Evolutionary conservation across 2,113 vertebrate species (phyloP).

Genomic region (Indicator indicator): DNA sequence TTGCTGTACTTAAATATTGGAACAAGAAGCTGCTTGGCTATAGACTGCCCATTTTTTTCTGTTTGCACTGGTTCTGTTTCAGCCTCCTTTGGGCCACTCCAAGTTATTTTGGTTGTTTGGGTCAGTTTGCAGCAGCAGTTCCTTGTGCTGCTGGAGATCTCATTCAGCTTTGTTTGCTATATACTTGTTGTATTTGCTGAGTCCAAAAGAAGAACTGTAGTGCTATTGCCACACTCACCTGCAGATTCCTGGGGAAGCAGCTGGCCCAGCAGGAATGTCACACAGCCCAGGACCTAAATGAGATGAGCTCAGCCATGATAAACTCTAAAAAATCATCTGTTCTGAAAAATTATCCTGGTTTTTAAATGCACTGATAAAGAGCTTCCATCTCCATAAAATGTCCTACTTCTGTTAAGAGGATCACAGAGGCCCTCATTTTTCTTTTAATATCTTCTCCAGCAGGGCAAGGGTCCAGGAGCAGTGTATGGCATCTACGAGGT

Average conservation of each 20-base stretch:
- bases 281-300: not conserved
- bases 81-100: not conserved
- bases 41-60: rapidly evolving
- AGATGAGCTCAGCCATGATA: not conserved
- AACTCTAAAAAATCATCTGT: no score
- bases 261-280: not conserved
- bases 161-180: not conserved
- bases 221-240: not conserved
- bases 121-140: not conserved
- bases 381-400: not conserved
- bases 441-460: not conserved
- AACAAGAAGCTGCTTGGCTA: not conserved
- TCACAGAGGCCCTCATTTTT: not conserved
- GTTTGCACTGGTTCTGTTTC: not conserved
- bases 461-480: not conserved
- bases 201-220: not conserved
- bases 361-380: not conserved
- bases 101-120: not conserved
- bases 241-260: not conserved
- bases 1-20: not conserved
- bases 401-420: not conserved
- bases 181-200: not conserved
- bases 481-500: not conserved
- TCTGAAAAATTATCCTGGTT: not conserved
- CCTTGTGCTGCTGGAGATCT: not conserved